Conservation (phyloP, 1,140 invertebrate species). For the Melanaphis sacchari region DNA sequence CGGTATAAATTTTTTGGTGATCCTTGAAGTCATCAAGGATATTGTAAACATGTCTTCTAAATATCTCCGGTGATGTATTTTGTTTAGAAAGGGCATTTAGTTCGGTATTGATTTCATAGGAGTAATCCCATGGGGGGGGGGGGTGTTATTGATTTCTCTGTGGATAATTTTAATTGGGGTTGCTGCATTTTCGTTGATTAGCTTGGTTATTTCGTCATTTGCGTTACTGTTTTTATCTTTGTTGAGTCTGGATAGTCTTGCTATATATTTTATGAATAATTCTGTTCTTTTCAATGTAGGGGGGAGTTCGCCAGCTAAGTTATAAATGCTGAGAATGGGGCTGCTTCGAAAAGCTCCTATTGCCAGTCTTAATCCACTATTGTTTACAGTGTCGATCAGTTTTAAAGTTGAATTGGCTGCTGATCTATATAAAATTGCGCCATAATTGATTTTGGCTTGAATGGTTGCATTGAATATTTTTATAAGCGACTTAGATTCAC, state of each 20-base stretch:
- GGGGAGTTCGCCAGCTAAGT: not conserved
- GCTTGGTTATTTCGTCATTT: not conserved
- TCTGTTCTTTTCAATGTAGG: not conserved
- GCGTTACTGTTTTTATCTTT: not conserved
- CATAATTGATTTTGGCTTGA: not conserved
- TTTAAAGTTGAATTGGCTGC: not conserved
- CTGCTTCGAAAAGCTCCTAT: not conserved
- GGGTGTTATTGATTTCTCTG: not conserved
- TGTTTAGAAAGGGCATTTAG: not conserved
- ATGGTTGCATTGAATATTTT: not conserved
- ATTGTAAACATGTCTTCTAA: not conserved
- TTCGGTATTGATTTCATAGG: not conserved
- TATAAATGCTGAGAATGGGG: not conserved
- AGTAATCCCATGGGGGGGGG: not conserved
- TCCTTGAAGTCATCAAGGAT: not conserved
- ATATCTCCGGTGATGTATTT: not conserved
- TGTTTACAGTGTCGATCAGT: not conserved
- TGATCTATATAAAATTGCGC: not conserved
- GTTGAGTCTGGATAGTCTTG: not conserved
- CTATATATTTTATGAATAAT: not conserved
- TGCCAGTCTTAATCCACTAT: not conserved
- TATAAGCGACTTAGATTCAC: not conserved
- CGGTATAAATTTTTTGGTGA: not conserved
- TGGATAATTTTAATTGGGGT: not conserved
- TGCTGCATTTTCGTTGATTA: not conserved